Conservation (phyloP, 2,797 vertebrate genomes). For the Hydrolagus colliei region DNA sequence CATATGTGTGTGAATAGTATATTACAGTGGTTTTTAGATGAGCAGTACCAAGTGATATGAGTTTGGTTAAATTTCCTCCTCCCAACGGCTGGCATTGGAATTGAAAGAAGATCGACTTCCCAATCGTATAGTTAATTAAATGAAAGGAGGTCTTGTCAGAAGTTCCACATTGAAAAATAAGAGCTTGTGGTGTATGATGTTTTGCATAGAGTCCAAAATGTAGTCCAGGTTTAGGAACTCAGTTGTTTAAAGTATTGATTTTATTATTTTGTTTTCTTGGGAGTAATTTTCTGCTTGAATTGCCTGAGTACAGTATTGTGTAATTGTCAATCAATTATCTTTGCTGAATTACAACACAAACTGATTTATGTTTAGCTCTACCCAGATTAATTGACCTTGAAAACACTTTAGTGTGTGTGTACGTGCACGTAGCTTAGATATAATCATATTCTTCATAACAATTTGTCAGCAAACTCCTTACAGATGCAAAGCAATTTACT, state of each 20-base stretch:
- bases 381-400: background rate
- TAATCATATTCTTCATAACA: background rate
- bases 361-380: constrained; percentile 5
- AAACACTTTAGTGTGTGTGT: background rate
- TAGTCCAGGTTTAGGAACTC: background rate
- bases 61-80: too few relatives aligned
- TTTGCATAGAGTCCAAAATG: background rate
- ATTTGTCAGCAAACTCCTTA: constrained; percentile 9
- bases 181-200: background rate
- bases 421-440: background rate
- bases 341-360: background rate
- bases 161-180: background rate
- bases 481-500: background rate
- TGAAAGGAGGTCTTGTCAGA: too few relatives aligned
- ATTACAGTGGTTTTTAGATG: background rate
- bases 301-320: background rate
- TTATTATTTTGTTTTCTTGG: constrained; percentile 5
- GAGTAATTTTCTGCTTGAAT: background rate
- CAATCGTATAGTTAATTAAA: too few relatives aligned
- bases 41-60: too few relatives aligned
- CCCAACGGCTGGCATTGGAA: too few relatives aligned
- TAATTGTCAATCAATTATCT: background rate
- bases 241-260: background rate
- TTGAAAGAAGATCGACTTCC: too few relatives aligned
- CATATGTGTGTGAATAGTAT: background rate